Evolutionary conservation across 2,113 vertebrate species (phyloP).

Genomic region (Cephalopterus ornatus): DNA sequence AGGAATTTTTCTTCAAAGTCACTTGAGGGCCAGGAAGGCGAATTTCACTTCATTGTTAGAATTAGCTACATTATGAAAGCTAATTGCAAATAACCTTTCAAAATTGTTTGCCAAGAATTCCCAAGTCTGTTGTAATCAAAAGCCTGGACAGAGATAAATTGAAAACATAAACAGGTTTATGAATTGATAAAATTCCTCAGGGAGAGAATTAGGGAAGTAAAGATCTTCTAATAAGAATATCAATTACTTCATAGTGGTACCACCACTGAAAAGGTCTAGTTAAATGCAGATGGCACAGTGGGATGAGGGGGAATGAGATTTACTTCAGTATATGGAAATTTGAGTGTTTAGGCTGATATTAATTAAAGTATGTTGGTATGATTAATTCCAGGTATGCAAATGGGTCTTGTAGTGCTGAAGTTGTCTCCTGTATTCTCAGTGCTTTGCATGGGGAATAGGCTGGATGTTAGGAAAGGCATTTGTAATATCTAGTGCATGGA

Average conservation of each 20-base stretch:
- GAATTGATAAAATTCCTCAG: neutral
- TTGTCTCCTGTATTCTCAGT: neutral
- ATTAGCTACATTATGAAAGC: neutral
- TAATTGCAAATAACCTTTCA: conserved; percentile 18
- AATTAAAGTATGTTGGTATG: neutral
- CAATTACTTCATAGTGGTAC: neutral
- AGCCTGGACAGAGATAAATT: neutral
- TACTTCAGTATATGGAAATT: neutral
- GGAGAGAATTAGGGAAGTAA: conserved; percentile 2
- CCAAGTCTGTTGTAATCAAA: neutral
- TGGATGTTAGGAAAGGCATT: neutral
- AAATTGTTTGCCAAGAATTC: neutral
- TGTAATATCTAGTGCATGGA: neutral
- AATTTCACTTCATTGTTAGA: neutral
- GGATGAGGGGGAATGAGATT: neutral
- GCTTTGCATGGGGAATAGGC: neutral
- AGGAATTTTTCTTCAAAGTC: neutral
- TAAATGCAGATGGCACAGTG: neutral
- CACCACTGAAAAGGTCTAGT: neutral
- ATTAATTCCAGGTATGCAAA: neutral
- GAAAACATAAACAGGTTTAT: neutral
- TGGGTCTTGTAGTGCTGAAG: neutral
- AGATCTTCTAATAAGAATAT: neutral
- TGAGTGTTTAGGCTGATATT: neutral
- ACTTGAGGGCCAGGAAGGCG: neutral